phyloP scores from a whole-genome alignment of 2,113 vertebrate genomes.

The Terrapene triunguis region DNA sequence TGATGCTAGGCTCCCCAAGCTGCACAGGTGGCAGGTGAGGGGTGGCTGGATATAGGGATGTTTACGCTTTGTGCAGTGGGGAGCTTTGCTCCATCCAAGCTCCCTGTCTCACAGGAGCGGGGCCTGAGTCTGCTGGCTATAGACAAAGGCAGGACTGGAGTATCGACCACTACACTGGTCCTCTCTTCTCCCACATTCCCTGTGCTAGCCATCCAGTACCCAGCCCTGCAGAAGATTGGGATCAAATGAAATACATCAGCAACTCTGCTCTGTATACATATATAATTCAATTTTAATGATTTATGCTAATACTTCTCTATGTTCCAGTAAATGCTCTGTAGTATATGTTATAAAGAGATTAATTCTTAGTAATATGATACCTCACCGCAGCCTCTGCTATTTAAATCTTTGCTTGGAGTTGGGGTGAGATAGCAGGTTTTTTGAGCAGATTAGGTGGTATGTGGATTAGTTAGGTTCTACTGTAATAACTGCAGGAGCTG shows the following conservation, averaged over 20 bases:
- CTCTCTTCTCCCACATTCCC: rapidly evolving
- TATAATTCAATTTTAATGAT: conserved; percentile 12
- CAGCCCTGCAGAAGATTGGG: not conserved
- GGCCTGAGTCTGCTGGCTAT: not conserved
- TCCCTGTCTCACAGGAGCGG: not conserved
- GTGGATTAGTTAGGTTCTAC: not conserved
- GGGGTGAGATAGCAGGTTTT: not conserved
- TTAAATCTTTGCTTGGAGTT: not conserved
- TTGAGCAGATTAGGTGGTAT: not conserved
- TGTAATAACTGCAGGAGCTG: not conserved
- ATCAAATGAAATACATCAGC: not conserved
- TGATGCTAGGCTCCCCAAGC: not conserved
- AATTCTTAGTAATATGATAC: not conserved
- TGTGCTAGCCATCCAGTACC: not conserved
- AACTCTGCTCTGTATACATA: not conserved
- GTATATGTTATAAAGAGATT: not conserved
- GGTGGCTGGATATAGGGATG: rapidly evolving
- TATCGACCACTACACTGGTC: rapidly evolving
- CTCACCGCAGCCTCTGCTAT: not conserved
- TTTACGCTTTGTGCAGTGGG: not conserved
- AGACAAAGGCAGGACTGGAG: not conserved
- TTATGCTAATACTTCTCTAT: not conserved
- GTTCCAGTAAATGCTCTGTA: conserved; percentile 7
- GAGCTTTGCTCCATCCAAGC: not conserved
- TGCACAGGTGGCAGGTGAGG: not conserved